Evolutionary conservation across 2,888 invertebrate genomes (phyloP), one percentile per base, ranked within the genome.

Genomic region (Nezara viridula): DNA sequence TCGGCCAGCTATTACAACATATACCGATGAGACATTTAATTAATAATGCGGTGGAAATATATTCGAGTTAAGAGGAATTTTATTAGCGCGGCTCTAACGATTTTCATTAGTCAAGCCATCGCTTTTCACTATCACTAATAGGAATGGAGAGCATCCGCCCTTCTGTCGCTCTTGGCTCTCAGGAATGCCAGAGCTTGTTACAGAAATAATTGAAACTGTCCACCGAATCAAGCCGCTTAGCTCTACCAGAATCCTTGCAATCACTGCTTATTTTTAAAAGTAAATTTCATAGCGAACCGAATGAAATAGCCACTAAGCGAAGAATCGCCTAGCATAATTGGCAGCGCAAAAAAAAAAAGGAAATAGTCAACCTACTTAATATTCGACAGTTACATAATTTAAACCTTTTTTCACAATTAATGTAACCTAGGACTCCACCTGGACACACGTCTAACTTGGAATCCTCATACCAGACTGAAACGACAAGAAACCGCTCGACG

Each of bases 81-180:
- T 73, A 73, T 73, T 73, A 73, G 37, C 0, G 9, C 0, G 7
- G 32, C 37, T 10, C 37, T 73, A 73, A 73, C 32, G 37, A 73
- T 73, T 73, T 73, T 73, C 66, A 73, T 73, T 73, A 73, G 66
- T 73, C 66, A 73, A 73, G 66, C 66, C 66, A 73, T 73, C 66
- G 66, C 66, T 73, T 73, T 73, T 24, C 32, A 9, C 19, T 32
- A 73, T 19, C 32, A 73, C 32, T 32, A 37, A 73, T 19, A 73
- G 66, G 66, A 37, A 73, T 37, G 32, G 9, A 73, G 66, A 21
- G 37, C 66, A 27, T 27, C 60, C 27, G 27, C 19, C 32, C 32
- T 32, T 32, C 32, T 21, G 16, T 19, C 5, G 50, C 50, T 44
- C 50, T 50, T 55, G 55, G 5, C 60, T 60, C 32, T 37, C 19